Percentiles rank a stretch among this genome's conserved stretches.
Evolutionary conservation across 2,797 vertebrate species (phyloP).

Genomic region (Poecile montanus): DNA sequence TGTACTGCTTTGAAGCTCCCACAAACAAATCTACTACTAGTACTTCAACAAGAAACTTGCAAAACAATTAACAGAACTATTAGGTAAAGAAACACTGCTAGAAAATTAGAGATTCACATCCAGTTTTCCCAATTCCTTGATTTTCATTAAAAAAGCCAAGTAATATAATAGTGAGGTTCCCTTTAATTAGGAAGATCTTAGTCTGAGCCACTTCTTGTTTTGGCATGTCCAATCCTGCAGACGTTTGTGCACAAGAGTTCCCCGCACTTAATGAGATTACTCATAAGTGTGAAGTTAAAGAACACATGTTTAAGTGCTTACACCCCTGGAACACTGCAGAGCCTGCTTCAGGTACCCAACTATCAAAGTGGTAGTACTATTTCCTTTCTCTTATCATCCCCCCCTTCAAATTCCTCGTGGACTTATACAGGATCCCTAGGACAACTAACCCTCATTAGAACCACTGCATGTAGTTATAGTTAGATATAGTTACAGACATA

Average conservation of each 20-base stretch:
- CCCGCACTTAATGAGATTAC: constrained; percentile 61
- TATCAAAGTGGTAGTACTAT: not conserved
- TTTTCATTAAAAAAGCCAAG: not conserved
- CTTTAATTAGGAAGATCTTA: constrained; percentile 53
- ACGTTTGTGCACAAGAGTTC: constrained; percentile 49
- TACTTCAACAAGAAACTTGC: not conserved
- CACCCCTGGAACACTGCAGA: not conserved
- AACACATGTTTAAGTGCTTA: constrained; percentile 39
- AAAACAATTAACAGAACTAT: not conserved
- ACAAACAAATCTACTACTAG: not conserved
- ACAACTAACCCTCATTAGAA: not conserved
- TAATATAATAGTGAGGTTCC: not conserved
- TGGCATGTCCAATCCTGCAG: constrained; percentile 49
- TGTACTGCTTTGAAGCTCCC: not conserved
- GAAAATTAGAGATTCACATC: not conserved
- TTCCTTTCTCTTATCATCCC: not conserved
- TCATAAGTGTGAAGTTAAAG: constrained; percentile 46
- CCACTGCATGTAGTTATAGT: not conserved
- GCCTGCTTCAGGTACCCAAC: not conserved
- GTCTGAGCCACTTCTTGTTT: constrained; percentile 53
- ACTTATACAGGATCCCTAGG: not conserved
- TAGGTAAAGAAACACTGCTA: not conserved
- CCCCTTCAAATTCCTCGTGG: not conserved
- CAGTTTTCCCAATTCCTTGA: not conserved
- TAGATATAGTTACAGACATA: not conserved